Evolutionary conservation across 2,888 invertebrate genomes (phyloP).

Genomic region (Scaptomyza cyrtandrae): DNA sequence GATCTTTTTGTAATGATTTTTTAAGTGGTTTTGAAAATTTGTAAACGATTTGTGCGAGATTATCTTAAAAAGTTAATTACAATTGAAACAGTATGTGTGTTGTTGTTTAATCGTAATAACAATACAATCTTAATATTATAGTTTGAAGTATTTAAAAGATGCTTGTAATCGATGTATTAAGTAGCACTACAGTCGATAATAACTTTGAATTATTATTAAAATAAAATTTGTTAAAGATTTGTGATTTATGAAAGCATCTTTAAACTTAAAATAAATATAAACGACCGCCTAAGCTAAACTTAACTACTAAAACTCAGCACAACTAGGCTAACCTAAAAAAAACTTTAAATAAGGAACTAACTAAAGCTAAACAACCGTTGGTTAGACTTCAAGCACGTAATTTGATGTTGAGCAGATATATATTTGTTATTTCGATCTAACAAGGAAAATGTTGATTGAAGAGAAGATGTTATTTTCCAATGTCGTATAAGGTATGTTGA

Average conservation of each 20-base stretch:
- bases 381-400: conserved; percentile 28
- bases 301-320: neutral
- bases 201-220: neutral
- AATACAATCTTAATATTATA: neutral
- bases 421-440: conserved; percentile 2
- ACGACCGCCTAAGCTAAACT: neutral
- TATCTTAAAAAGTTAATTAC: neutral
- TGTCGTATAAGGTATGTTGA: conserved; percentile 4
- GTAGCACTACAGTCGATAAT: neutral
- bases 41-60: conserved; percentile 8
- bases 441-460: conserved; percentile 13
- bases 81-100: neutral
- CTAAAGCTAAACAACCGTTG: conserved; percentile 59
- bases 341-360: conserved; percentile 14
- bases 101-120: conserved; percentile 1
- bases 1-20: neutral
- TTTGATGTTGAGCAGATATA: conserved; percentile 21
- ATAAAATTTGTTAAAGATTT: neutral
- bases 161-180: neutral
- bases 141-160: neutral
- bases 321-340: conserved; percentile 25
- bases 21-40: neutral
- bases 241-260: neutral
- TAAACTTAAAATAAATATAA: neutral
- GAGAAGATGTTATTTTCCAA: neutral